Conservation (phyloP, 2,888 invertebrate species). For the Caenorhabditis sulstoni region DNA sequence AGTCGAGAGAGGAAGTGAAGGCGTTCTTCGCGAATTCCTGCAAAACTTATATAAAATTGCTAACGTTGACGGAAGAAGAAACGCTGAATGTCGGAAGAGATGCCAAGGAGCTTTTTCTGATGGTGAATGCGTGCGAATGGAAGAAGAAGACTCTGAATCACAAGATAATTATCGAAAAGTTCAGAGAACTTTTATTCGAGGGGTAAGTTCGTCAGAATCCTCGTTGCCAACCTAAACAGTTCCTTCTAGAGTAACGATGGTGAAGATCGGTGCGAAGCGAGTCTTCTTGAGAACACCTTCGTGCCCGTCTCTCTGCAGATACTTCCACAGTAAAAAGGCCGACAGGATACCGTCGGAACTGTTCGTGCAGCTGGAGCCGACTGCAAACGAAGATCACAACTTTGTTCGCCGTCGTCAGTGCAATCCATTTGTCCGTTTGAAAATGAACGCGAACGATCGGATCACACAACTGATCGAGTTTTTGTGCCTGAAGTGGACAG, state of each 20-base stretch:
- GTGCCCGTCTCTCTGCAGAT: slow-evolving; percentile 70
- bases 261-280: slow-evolving; percentile 8
- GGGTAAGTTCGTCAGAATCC: slow-evolving; percentile 53
- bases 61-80: slow-evolving; percentile 36
- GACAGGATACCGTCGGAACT: slow-evolving; percentile 67
- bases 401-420: slow-evolving; percentile 61
- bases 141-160: slow-evolving; percentile 64
- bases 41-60: slow-evolving; percentile 63
- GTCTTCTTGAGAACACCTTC: slow-evolving; percentile 64
- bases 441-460: slow-evolving; percentile 71
- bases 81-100: slow-evolving; percentile 50
- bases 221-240: neutral
- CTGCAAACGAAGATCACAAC: slow-evolving; percentile 57
- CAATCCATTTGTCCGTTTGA: slow-evolving; percentile 69
- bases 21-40: slow-evolving; percentile 74
- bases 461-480: slow-evolving; percentile 67
- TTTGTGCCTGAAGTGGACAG: slow-evolving; percentile 67
- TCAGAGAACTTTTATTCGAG: slow-evolving; percentile 66
- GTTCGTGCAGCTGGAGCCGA: slow-evolving; percentile 64
- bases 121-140: slow-evolving; percentile 76
- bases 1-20: slow-evolving; percentile 71
- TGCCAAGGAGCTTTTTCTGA: slow-evolving; percentile 73
- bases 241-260: neutral
- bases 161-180: slow-evolving; percentile 60
- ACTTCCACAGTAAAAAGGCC: slow-evolving; percentile 68